Evolutionary conservation across 2,113 vertebrate species (phyloP).

Genomic region (Platanista minor): DNA sequence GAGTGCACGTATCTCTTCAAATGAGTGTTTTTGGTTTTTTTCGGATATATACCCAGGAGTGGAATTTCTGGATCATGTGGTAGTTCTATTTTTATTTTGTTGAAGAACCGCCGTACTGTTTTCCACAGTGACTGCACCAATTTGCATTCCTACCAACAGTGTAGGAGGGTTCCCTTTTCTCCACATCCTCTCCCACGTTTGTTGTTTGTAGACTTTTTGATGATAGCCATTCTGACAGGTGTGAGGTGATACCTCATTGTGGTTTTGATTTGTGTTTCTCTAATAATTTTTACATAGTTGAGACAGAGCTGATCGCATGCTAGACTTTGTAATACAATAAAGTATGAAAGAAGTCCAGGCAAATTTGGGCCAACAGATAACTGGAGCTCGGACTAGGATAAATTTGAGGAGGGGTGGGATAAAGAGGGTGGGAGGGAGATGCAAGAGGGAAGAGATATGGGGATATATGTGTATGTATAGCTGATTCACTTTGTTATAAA

Average conservation of each 20-base stretch:
- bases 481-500: no score
- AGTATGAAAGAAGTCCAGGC: not conserved
- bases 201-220: not conserved
- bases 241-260: not conserved
- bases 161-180: not conserved
- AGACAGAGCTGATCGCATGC: not conserved
- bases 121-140: not conserved
- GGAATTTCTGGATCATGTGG: not conserved
- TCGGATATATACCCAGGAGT: no score
- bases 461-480: no score
- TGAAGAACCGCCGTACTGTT: not conserved
- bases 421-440: no score
- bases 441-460: no score
- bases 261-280: not conserved
- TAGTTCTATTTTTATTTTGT: not conserved
- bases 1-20: no score
- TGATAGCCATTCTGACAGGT: not conserved
- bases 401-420: not conserved
- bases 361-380: not conserved
- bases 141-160: not conserved
- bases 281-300: not conserved
- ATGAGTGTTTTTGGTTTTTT: no score
- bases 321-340: not conserved
- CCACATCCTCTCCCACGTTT: not conserved
- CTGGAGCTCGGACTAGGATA: not conserved